phyloP scores from a whole-genome alignment of 2,113 vertebrate genomes.

The Apaloderma vittatum region DNA sequence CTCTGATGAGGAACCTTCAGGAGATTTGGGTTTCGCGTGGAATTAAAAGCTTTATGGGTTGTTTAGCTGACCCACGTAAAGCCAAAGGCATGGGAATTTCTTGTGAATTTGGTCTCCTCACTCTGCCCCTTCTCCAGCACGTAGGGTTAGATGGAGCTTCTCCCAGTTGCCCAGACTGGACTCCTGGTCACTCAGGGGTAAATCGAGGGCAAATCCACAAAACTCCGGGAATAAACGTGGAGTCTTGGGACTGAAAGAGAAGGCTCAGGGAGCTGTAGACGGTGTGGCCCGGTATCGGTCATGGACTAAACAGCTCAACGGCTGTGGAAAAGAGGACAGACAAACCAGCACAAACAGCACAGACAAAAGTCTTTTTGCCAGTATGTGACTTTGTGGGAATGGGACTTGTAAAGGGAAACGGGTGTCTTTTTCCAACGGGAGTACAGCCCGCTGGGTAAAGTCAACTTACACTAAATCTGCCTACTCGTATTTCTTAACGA shows the following conservation, averaged over 20 bases:
- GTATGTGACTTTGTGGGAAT: background rate
- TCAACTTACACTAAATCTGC: background rate
- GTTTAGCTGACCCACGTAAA: slow-evolving; percentile 31
- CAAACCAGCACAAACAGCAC: background rate
- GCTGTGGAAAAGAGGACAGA: background rate
- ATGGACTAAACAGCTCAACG: background rate
- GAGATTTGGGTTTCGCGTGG: slow-evolving; percentile 20
- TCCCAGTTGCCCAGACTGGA: background rate
- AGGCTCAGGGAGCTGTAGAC: background rate
- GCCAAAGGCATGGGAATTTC: slow-evolving; percentile 9
- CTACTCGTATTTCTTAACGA: fast-evolving
- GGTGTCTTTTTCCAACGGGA: background rate
- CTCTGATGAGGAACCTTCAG: background rate
- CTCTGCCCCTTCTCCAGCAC: background rate
- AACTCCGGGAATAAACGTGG: background rate
- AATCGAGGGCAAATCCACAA: slow-evolving; percentile 7
- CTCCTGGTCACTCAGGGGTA: slow-evolving; percentile 6
- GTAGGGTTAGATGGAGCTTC: background rate
- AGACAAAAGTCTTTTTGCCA: background rate
- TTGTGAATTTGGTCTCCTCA: background rate
- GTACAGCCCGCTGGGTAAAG: background rate
- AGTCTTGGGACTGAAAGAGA: background rate
- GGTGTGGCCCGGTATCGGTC: background rate
- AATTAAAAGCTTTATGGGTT: slow-evolving; percentile 57
- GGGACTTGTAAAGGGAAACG: background rate